Conservation (phyloP, 2,888 invertebrate species). For the Sisyra nigra region DNA sequence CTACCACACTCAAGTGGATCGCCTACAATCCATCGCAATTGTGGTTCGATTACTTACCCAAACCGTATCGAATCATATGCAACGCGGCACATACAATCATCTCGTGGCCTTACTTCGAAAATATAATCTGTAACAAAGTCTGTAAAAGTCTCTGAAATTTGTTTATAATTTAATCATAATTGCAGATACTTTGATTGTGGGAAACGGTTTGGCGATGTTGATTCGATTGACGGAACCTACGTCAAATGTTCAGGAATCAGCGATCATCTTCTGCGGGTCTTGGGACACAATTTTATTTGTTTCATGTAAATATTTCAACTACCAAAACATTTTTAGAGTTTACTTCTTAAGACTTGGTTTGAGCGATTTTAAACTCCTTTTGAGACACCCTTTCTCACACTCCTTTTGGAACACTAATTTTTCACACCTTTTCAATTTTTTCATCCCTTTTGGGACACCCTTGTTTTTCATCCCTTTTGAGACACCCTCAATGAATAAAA, state of each 20-base stretch:
- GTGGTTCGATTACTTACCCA: slow-evolving; percentile 51
- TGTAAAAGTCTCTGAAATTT: not conserved
- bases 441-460: no score
- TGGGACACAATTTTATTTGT: slow-evolving; percentile 65
- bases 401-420: no score
- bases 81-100: slow-evolving; percentile 43
- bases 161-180: slow-evolving; percentile 14
- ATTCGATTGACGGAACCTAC: slow-evolving; percentile 48
- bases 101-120: slow-evolving; percentile 57
- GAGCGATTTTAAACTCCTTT: no score
- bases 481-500: no score
- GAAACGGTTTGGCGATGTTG: slow-evolving; percentile 61
- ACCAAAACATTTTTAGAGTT: not conserved
- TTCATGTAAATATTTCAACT: slow-evolving; percentile 34
- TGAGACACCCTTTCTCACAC: no score
- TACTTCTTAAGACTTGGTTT: no score
- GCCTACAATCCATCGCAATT: slow-evolving; percentile 49
- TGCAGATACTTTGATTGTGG: slow-evolving; percentile 52
- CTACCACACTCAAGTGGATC: slow-evolving; percentile 57
- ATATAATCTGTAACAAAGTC: slow-evolving; percentile 45
- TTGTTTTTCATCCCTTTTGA: no score
- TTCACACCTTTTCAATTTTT: no score
- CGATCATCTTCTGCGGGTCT: slow-evolving; percentile 47
- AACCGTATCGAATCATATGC: slow-evolving; percentile 39
- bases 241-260: slow-evolving; percentile 40